phyloP scores from a whole-genome alignment of 2,113 vertebrate genomes.

The Prionailurus viverrinus region DNA sequence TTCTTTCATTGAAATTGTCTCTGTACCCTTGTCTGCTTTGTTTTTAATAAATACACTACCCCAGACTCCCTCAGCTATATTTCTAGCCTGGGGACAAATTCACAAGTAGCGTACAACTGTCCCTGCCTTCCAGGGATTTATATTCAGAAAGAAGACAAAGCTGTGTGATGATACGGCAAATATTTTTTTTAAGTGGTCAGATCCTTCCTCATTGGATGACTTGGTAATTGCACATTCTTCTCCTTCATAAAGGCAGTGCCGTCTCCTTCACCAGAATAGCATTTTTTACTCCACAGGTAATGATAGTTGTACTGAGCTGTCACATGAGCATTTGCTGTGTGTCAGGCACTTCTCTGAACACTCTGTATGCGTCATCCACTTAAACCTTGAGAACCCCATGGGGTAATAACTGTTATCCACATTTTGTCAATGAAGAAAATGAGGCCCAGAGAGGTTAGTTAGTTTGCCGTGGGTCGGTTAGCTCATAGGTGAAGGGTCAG shows the following conservation, averaged over 20 bases:
- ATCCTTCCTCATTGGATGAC: not conserved
- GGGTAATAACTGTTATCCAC: not conserved
- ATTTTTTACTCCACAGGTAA: not conserved
- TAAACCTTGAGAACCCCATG: not conserved
- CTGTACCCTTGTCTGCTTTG: not conserved
- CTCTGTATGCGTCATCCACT: not conserved
- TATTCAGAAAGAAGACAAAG: not conserved
- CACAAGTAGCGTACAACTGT: not conserved
- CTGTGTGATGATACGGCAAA: not conserved
- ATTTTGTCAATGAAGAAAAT: not conserved
- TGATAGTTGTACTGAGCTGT: not conserved
- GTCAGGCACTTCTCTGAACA: not conserved
- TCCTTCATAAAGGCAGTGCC: not conserved
- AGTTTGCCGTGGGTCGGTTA: not conserved
- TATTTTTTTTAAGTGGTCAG: not conserved
- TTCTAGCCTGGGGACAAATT: constrained; percentile 36
- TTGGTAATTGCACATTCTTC: not conserved
- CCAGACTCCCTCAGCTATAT: not conserved
- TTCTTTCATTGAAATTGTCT: not conserved
- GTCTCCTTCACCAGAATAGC: not conserved
- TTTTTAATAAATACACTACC: constrained; percentile 34
- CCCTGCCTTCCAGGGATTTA: constrained; percentile 33
- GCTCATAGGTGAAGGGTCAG: not conserved
- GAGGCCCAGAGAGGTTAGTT: not conserved
- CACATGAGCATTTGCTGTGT: not conserved